phyloP scores from a whole-genome alignment of 53 echinoderm and acorn worm genomes.

The Paelopatides confundens region DNA sequence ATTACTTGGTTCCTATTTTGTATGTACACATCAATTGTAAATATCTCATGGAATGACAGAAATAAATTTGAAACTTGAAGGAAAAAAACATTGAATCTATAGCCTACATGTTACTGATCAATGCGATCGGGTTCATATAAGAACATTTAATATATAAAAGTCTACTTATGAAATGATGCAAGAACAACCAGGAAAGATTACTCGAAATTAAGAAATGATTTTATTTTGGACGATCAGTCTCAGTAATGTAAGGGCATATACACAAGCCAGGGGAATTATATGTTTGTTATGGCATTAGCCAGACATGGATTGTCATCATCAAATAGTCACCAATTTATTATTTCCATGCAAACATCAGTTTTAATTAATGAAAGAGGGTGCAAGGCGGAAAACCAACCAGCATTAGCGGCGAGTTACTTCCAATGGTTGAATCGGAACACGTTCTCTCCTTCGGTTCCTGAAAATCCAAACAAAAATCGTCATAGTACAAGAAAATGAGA shows the following conservation, averaged over 20 bases:
- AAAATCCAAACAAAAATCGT: constrained; percentile 19
- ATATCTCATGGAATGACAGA: too few relatives aligned
- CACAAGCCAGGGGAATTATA: background rate
- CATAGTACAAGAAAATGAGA: constrained; percentile 33
- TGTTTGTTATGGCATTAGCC: background rate
- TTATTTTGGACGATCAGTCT: too few relatives aligned
- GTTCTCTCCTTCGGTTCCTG: background rate
- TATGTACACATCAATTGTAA: too few relatives aligned
- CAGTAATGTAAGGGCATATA: background rate
- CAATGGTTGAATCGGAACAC: constrained; percentile 15
- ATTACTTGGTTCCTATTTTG: too few relatives aligned
- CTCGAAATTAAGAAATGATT: too few relatives aligned
- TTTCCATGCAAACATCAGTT: background rate
- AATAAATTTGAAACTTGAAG: too few relatives aligned
- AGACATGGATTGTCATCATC: background rate
- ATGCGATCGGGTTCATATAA: too few relatives aligned
- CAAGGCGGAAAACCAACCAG: constrained; percentile 41
- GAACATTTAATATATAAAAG: too few relatives aligned
- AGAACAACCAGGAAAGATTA: too few relatives aligned
- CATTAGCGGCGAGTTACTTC: constrained; percentile 42
- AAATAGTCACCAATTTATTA: background rate
- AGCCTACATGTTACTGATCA: too few relatives aligned
- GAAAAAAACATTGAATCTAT: too few relatives aligned
- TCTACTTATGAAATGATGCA: too few relatives aligned
- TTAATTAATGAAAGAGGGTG: constrained; percentile 41